A percentile compares a stretch with the other conserved stretches of the same genome.
These are phyloP conservation scores for Urocitellus parryii DNA, from an alignment of 2,113 vertebrate genomes.

Conservation along the genomic window DNA sequence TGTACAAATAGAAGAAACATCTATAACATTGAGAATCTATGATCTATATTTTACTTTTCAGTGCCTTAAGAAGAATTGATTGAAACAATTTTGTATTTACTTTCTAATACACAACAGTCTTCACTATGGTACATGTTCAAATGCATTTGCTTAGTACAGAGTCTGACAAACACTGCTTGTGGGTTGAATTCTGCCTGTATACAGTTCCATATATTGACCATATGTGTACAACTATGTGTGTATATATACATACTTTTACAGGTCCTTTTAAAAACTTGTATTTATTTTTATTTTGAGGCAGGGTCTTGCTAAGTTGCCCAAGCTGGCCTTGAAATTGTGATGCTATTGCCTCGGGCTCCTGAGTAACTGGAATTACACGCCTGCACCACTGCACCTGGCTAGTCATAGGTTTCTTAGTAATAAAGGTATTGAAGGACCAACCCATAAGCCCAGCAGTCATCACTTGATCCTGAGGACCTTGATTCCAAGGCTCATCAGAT, in stretches of 20 bases:
- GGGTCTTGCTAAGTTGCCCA: background rate
- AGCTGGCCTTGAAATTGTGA: background rate
- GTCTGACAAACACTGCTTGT: background rate
- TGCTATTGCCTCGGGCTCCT: background rate
- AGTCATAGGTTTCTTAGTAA: background rate
- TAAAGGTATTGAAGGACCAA: background rate
- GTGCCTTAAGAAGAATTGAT: background rate
- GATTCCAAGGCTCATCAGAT: background rate
- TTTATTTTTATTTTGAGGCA: background rate
- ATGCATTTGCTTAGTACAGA: background rate
- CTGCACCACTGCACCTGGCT: background rate
- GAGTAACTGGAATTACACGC: background rate
- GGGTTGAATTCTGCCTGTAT: background rate
- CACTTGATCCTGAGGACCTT: background rate
- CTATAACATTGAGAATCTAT: background rate
- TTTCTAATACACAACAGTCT: constrained; percentile 10
- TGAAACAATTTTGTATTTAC: background rate
- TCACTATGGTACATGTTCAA: background rate
- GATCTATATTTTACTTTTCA: constrained; percentile 14
- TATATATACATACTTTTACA: too few relatives aligned
- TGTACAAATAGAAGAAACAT: constrained; percentile 17
- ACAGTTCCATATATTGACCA: background rate
- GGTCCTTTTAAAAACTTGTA: background rate
- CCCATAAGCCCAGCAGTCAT: background rate
- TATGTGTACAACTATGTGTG: too few relatives aligned